Evolutionary conservation across 2,797 vertebrate genomes (phyloP), one percentile per base, ranked within the genome.

Genomic region (Tenualosa ilisha): DNA sequence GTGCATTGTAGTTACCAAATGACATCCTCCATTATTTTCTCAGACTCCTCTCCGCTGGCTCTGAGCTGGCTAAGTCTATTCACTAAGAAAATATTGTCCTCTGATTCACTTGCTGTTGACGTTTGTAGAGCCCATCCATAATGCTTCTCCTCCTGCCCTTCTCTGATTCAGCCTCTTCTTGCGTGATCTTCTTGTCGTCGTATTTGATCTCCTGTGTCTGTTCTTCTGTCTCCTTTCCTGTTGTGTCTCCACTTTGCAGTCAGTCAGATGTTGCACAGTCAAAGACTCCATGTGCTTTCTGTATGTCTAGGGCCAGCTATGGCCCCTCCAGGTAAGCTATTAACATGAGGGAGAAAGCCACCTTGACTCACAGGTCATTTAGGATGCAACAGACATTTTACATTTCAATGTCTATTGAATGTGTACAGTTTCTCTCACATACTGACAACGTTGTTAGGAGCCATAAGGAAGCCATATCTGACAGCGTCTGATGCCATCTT

Each of bases 271-370:
- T 93, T 89, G 90, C 91, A 86, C 89, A 92, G 88, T 86, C 87
- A 90, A 94, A 89, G 90, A 91, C 86, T 89, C 92, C 89, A 86
- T 88, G 93, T 87, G 88, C 95, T 86, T 89, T 93, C 94, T 94
- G 94, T 92, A 91, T 93, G 88, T 91, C 95, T 93, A 46, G 0
- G 84, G 92, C 90, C 91, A 95, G 94, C 91, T 93, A 89, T 92
- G 93, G 95, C 91, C 95, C 93, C 87, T 92, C 92, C 93, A 97
- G 95, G 93, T 97, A 95, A 95, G 93, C 91, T 84, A 24, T 84
- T 6, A 7, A 3, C 4, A 15, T 75, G 31, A 40, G 68, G 13
- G 17, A 40, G 31, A 13, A 72, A 31, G 65, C 31, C 31, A 31
- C 26, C 26, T 37, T 40, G 0, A 37, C 11, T 40, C 31, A 75